These are phyloP conservation scores for Onychomys leucogaster DNA, from an alignment of 2,797 vertebrate genomes.

Conservation along the genomic window DNA sequence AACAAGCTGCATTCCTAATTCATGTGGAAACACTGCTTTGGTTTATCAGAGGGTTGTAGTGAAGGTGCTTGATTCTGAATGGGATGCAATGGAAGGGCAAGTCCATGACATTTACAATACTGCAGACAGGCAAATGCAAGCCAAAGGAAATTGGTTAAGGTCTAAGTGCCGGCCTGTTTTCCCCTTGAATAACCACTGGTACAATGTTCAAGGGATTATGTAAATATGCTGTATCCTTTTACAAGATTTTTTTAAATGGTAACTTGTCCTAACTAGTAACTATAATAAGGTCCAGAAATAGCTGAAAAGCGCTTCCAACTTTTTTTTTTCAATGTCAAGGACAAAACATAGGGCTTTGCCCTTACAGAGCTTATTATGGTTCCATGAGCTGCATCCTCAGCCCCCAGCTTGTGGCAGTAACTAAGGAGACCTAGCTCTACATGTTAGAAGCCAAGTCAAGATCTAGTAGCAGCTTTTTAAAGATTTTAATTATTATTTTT, in stretches of 20 bases:
- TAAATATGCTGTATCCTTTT: not conserved
- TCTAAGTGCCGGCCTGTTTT: not conserved
- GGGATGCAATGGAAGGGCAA: not conserved
- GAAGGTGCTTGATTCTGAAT: constrained; percentile 36
- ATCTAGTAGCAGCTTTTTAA: not conserved
- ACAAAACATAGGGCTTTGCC: not conserved
- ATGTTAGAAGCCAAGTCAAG: not conserved
- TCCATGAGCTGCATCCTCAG: not conserved
- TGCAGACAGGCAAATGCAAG: not conserved
- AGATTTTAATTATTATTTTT: not conserved
- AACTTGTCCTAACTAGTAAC: not conserved
- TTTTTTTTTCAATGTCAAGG: not conserved
- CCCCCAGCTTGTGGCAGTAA: not conserved
- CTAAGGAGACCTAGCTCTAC: not conserved
- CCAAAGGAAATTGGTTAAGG: not conserved
- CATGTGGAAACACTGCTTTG: constrained; percentile 36
- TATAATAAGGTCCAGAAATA: not conserved
- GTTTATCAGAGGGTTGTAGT: constrained; percentile 16
- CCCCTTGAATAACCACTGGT: not conserved
- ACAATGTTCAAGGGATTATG: not conserved
- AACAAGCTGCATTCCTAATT: constrained; percentile 53
- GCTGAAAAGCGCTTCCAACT: not conserved
- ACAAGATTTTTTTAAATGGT: constrained; percentile 7
- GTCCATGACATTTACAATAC: not conserved
- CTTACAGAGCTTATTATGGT: not conserved